Conservation (phyloP, 2,888 invertebrate species). For the Eristalinus aeneus region DNA sequence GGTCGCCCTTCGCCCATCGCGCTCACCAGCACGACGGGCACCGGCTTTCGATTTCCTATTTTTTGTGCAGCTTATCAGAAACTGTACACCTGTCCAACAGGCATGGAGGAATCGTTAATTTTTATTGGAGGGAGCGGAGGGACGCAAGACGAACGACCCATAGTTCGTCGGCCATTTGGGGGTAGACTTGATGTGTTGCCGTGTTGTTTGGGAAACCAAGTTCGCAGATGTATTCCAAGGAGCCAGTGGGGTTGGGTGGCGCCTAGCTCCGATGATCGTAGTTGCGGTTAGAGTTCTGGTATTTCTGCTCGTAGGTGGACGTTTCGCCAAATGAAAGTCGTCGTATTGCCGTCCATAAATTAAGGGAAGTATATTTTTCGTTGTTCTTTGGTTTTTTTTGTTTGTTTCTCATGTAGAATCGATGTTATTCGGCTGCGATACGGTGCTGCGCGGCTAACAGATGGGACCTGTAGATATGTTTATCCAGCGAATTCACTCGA, state of each 20-base stretch:
- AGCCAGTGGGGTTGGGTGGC: conserved; percentile 19
- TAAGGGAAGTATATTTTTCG: conserved; percentile 31
- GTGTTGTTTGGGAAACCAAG: conserved; percentile 64
- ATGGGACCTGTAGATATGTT: conserved; percentile 61
- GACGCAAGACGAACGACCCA: neutral
- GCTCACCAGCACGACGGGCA: neutral
- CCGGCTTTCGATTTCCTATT: conserved; percentile 46
- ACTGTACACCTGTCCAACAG: conserved; percentile 68
- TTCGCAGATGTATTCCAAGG: conserved; percentile 46
- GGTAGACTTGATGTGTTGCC: conserved; percentile 64
- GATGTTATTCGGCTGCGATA: conserved; percentile 35
- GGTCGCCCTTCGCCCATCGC: too few relatives aligned
- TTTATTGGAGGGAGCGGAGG: conserved; percentile 55
- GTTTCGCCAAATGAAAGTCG: conserved; percentile 37
- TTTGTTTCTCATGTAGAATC: conserved; percentile 21
- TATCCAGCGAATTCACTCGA: conserved; percentile 33
- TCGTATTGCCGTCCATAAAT: conserved; percentile 55
- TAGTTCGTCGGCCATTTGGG: conserved; percentile 49
- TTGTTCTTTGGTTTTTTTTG: neutral
- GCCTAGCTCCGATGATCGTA: neutral
- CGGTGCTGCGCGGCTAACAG: conserved; percentile 27
- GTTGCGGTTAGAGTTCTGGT: conserved; percentile 9
- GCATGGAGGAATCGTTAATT: conserved; percentile 67
- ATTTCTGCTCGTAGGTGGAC: neutral
- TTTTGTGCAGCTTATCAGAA: conserved; percentile 62